These are phyloP conservation scores for Agrypnus murinus DNA, from an alignment of 2,888 invertebrate species.

Conservation along the genomic window DNA sequence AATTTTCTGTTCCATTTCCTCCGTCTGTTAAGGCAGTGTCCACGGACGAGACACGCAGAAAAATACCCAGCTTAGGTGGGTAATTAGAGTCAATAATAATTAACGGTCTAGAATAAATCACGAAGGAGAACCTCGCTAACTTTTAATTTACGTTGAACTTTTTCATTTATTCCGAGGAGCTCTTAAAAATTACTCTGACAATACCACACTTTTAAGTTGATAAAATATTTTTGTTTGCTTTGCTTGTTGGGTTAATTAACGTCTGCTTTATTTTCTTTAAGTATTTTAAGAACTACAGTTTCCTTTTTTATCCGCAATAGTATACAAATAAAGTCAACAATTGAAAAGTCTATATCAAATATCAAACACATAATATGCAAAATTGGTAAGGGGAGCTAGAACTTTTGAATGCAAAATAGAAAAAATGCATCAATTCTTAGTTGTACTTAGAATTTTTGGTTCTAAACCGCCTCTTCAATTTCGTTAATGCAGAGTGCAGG, in stretches of 20 bases:
- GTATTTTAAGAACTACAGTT: background rate
- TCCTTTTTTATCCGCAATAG: no score
- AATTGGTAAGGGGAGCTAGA: no score
- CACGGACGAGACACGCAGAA: slow-evolving; percentile 60
- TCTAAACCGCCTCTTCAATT: no score
- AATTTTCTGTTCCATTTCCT: slow-evolving; percentile 73
- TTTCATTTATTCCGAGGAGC: slow-evolving; percentile 46
- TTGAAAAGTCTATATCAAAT: no score
- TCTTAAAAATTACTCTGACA: slow-evolving; percentile 44
- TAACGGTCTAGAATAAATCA: slow-evolving; percentile 69
- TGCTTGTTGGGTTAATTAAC: slow-evolving; percentile 38
- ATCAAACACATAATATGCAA: no score
- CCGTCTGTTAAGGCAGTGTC: slow-evolving; percentile 68
- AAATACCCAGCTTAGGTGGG: slow-evolving; percentile 67
- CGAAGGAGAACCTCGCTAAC: slow-evolving; percentile 65
- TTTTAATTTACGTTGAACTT: slow-evolving; percentile 66
- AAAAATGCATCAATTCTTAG: no score
- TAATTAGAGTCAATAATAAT: slow-evolving; percentile 71
- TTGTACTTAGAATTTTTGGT: no score
- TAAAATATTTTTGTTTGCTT: slow-evolving; percentile 44
- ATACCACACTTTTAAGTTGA: slow-evolving; percentile 48
- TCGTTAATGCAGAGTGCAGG: no score
- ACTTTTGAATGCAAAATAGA: no score
- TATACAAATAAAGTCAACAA: no score
- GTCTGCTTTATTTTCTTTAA: slow-evolving; percentile 1